Evolutionary conservation across 2,888 invertebrate species (phyloP).

Genomic region (Euphydryas editha): DNA sequence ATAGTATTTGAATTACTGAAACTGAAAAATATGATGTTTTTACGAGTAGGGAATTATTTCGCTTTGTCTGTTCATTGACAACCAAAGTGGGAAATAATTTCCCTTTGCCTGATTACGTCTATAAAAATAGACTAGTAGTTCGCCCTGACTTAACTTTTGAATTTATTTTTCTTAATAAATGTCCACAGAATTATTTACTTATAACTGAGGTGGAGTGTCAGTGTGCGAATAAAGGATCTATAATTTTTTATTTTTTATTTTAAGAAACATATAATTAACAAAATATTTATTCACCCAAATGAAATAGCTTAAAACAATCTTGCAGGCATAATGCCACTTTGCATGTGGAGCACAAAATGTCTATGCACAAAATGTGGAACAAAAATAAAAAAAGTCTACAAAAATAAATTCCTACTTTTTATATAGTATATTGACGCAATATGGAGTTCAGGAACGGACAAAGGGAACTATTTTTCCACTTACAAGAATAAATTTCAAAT

Average conservation of each 20-base stretch:
- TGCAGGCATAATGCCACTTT: too few species aligned
- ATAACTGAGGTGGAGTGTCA: slow-evolving; percentile 13
- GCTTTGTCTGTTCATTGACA: background rate
- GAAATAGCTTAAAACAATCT: too few species aligned
- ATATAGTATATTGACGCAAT: too few species aligned
- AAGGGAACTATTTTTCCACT: too few species aligned
- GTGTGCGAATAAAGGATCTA: background rate
- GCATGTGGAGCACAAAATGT: too few species aligned
- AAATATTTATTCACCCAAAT: too few species aligned
- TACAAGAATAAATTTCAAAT: too few species aligned
- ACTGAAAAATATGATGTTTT: background rate
- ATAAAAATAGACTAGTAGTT: slow-evolving; percentile 8
- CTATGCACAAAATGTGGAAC: background rate
- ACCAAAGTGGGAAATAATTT: slow-evolving; percentile 39
- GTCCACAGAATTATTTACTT: slow-evolving; percentile 1
- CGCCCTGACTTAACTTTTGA: background rate
- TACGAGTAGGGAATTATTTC: background rate
- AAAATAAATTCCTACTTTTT: too few species aligned
- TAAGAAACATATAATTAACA: too few species aligned
- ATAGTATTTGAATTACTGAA: background rate
- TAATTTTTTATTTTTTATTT: too few species aligned
- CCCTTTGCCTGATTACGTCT: slow-evolving; percentile 33
- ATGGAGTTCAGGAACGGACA: too few species aligned
- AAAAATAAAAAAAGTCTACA: too few species aligned
- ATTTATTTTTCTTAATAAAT: background rate